phyloP scores from a whole-genome alignment of 2,113 vertebrate genomes.

The Panthera leo region DNA sequence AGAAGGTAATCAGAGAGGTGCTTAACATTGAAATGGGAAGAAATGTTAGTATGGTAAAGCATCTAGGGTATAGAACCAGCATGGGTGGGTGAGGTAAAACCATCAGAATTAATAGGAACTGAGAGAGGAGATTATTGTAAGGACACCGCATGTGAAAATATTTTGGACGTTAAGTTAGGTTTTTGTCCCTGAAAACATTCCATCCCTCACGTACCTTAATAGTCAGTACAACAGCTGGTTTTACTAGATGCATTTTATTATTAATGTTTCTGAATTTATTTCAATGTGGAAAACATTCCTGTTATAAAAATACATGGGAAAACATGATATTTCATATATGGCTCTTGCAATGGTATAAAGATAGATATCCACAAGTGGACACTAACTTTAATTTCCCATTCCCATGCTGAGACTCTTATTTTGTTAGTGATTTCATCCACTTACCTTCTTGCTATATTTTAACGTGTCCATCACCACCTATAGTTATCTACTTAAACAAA shows the following conservation, averaged over 20 bases:
- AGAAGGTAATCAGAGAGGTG: neutral
- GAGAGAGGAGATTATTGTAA: neutral
- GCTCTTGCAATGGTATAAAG: neutral
- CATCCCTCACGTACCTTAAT: neutral
- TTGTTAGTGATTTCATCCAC: neutral
- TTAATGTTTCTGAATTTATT: neutral
- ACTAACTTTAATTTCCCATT: neutral
- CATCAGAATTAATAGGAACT: neutral
- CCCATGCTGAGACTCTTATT: neutral
- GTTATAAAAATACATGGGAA: neutral
- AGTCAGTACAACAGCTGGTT: neutral
- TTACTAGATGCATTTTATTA: neutral
- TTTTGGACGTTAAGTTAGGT: neutral
- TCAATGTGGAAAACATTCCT: neutral
- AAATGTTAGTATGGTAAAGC: neutral
- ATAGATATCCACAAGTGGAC: neutral
- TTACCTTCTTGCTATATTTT: neutral
- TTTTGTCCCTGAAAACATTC: neutral
- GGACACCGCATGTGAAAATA: neutral
- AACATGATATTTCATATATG: neutral
- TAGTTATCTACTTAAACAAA: neutral
- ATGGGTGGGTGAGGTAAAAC: neutral
- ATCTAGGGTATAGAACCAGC: neutral
- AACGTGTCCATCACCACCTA: neutral
- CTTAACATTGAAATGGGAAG: neutral